Conservation (phyloP, 2,888 invertebrate genomes). For the Asteroscopus sphinx region DNA sequence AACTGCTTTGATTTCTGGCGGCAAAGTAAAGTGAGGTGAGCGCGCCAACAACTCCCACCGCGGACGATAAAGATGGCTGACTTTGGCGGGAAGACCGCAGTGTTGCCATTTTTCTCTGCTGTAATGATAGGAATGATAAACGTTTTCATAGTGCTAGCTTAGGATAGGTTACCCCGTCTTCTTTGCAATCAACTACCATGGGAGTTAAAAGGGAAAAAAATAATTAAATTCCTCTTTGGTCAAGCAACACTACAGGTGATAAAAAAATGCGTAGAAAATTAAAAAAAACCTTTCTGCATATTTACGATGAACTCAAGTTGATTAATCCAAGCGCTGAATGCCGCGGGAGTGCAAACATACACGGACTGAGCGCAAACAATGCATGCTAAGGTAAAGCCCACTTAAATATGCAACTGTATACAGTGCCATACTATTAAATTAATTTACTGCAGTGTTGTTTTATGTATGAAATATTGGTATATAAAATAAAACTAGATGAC, state of each 20-base stretch:
- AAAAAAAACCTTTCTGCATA: conserved; percentile 14
- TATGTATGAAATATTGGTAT: conserved; percentile 7
- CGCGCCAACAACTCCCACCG: no score
- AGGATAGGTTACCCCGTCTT: no score
- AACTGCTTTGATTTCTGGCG: no score
- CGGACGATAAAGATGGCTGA: no score
- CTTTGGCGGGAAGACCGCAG: no score
- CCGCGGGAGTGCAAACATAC: conserved; percentile 47
- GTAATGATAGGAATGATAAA: no score
- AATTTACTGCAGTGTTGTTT: conserved; percentile 34
- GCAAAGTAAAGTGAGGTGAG: no score
- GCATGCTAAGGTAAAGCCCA: conserved; percentile 12
- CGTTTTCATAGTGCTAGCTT: no score
- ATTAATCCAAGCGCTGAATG: conserved; percentile 59
- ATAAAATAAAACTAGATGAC: background rate
- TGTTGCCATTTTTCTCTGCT: no score
- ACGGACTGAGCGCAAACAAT: conserved; percentile 43
- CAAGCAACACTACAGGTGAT: background rate
- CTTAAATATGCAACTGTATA: conserved; percentile 47
- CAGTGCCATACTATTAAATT: conserved; percentile 36
- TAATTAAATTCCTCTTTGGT: background rate
- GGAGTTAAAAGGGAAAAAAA: background rate
- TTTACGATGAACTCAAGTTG: conserved; percentile 57
- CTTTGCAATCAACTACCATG: no score
- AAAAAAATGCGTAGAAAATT: conserved; percentile 15